Conservation (phyloP, 2,888 invertebrate species). For the Sphaeridia pumilis region DNA sequence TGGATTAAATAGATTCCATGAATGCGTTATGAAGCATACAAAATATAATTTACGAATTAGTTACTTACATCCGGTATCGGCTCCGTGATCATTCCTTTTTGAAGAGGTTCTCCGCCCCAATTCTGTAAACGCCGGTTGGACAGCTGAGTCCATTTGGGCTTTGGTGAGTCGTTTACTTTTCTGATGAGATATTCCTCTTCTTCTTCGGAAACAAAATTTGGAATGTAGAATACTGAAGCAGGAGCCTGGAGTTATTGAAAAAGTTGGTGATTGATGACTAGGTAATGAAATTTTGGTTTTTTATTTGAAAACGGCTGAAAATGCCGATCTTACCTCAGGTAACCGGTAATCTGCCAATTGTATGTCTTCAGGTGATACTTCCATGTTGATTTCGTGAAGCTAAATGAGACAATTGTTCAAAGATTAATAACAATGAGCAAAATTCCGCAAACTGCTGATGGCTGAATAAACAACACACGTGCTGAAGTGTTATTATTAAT, state of each 20-base stretch:
- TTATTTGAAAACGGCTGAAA: no score
- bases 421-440: no score
- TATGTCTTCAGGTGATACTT: no score
- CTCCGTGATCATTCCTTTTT: conserved; percentile 86
- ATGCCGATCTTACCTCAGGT: no score
- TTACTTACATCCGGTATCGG: conserved; percentile 55
- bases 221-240: conserved; percentile 63
- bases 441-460: no score
- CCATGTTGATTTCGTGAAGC: no score
- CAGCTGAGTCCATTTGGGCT: conserved; percentile 94
- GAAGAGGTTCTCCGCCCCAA: conserved; percentile 87
- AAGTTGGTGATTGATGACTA: no score
- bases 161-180: conserved; percentile 63
- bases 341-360: no score
- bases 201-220: conserved; percentile 71
- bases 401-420: no score
- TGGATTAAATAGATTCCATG: neutral
- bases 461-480: no score
- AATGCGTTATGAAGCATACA: neutral
- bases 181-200: conserved; percentile 57
- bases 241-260: conserved; percentile 47
- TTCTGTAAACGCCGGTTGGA: conserved; percentile 87
- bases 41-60: neutral
- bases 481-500: no score
- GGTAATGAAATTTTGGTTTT: no score